Base-by-base conservation (phyloP, 2,888 invertebrate genomes). In the Drosophila borborema region DNA sequence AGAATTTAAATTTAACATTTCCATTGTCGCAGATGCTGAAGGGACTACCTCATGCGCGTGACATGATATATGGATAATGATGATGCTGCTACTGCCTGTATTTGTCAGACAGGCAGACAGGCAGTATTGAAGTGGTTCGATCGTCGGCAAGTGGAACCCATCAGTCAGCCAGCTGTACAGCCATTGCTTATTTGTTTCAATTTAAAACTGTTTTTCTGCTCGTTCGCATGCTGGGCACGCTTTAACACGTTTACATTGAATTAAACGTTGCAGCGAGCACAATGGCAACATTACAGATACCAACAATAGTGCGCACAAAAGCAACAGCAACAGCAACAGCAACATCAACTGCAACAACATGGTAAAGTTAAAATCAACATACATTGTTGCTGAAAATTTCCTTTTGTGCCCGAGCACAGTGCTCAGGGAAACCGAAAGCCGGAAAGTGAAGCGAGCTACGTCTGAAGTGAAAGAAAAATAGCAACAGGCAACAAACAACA, bases 181-280 rank as follows among this genome's bases (percentile, higher is more conserved):
- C 48, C 72, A 62, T 68, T 64, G 41, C 71, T 74, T 82, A 72
- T 77, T 87, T 88, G 90, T 72, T 72, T 80, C 90, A 77, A 80
- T 80, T 80, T 74, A 74, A 77, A 71, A 70, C 55, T 34, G 74
- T 74, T 80, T 56, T 67, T 66, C 64, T 65, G 67, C 62, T 73
- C 61, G 76, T 71, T 49, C 54, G 77, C 74, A 80, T 73, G 74
- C 86, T 66, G 77, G 55, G 59, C 72, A 88, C 88, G 83, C 88
- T 82, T 85, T 87, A 89, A 86, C 85, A 77, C 85, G 74, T 88
- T 86, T 80, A 88, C 90, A 85, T 89, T 89, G 85, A 89, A 82
- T 85, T 89, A 85, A 89, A 87, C 67, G 83, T 75, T 80, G 82
- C 81, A 81, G 62, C 53, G 59, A 70, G 63, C 67, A 68, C 72